Evolutionary conservation across 2,797 vertebrate genomes (phyloP), one percentile per base, ranked within the genome.

Genomic region (Cygnus olor): DNA sequence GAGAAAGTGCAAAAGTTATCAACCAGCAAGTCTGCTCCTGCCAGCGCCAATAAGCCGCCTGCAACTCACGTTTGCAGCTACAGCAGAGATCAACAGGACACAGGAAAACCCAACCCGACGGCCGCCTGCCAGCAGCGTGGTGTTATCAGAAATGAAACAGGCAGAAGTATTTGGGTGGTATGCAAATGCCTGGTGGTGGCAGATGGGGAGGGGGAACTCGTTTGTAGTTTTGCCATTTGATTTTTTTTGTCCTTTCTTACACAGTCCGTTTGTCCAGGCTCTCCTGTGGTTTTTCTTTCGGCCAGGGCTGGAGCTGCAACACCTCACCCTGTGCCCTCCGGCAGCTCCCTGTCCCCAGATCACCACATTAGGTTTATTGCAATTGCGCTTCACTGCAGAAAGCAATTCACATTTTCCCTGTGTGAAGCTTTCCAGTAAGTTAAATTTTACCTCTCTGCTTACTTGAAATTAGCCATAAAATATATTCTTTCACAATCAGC

Each of bases 371-470:
- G 44, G 51, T 60, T 85, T 25, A 30, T 14, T 68, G 32, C 0
- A 2, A 6, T 22, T 17, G 3, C 0, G 2, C 80, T 81, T 18
- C 22, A 34, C 49, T 87, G 78, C 61, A 87, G 68, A 69, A 90
- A 85, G 45, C 57, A 69, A 78, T 68, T 77, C 74, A 5, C 53
- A 3, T 85, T 80, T 80, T 60, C 60, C 42, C 47, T 0, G 0
- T 42, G 57, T 61, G 69, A 92, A 3, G 61, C 78, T 95, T 91
- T 90, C 89, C 76, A 94, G 64, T 19, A 36, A 90, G 85, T 95
- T 96, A 79, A 89, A 87, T 94, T 90, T 95, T 93, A 93, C 95
- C 83, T 95, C 88, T 65, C 79, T 85, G 74, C 92, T 94, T 65
- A 25, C 90, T 87, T 96, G 83, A 91, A 93, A 90, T 94, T 94